Percentiles rank a stretch among this genome's conserved stretches.
phyloP scores from a whole-genome alignment of 2,797 vertebrate genomes.

The Brachyrhaphis roseni region DNA sequence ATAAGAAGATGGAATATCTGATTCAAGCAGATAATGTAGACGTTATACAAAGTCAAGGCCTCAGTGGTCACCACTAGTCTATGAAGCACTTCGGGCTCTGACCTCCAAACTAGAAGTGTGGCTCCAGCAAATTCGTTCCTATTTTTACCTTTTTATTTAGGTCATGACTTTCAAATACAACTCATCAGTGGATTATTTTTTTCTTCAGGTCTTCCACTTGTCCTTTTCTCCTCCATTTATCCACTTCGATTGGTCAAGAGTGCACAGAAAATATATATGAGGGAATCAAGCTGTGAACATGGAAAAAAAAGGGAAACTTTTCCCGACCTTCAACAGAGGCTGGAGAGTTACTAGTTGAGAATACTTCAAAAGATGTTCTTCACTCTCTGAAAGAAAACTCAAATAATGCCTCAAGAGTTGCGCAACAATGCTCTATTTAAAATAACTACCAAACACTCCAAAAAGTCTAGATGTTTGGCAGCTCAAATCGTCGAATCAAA shows the following conservation, averaged over 20 bases:
- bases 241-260: constrained; percentile 4
- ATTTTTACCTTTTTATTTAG: not conserved
- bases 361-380: constrained; percentile 3
- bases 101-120: not conserved
- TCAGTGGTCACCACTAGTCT: not conserved
- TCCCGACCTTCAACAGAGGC: constrained; percentile 6
- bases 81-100: not conserved
- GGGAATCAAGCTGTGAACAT: not conserved
- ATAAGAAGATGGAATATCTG: not conserved
- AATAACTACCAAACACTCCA: not conserved
- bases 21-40: not conserved
- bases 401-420: not conserved
- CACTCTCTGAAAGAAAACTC: not conserved
- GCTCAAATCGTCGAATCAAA: not conserved
- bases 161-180: not conserved
- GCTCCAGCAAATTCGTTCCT: not conserved
- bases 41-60: not conserved
- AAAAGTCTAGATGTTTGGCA: not conserved
- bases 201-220: not conserved
- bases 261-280: not conserved
- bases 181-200: not conserved
- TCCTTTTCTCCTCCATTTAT: not conserved
- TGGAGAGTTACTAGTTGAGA: constrained; percentile 2
- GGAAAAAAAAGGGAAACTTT: not conserved
- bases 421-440: not conserved